Conservation (phyloP, 2,113 vertebrate genomes). For the Lagopus muta region DNA sequence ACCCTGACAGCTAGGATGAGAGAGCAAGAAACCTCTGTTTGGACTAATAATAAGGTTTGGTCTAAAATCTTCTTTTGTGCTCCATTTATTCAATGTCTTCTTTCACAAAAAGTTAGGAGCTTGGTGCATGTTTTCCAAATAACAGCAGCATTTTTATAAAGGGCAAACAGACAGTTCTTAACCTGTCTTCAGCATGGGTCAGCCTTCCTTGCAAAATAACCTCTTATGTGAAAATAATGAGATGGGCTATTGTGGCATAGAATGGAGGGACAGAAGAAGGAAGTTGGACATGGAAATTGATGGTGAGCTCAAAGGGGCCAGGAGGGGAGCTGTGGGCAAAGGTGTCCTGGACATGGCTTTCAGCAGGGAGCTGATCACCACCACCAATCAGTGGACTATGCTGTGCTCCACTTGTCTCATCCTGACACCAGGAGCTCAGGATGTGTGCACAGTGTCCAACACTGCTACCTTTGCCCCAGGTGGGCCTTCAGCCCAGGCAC, state of each 20-base stretch:
- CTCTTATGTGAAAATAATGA: neutral
- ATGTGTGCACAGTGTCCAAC: neutral
- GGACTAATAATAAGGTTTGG: neutral
- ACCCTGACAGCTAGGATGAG: neutral
- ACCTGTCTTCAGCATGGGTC: constrained; percentile 2
- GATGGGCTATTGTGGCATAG: neutral
- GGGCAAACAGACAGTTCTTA: constrained; percentile 14
- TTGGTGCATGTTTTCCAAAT: neutral
- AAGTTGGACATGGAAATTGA: neutral
- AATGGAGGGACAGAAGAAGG: neutral
- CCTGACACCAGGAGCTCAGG: neutral
- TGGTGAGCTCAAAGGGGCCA: rapidly evolving
- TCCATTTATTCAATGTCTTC: neutral
- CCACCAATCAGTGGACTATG: rapidly evolving
- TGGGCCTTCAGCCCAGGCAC: neutral
- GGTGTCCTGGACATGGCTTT: neutral
- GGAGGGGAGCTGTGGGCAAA: neutral
- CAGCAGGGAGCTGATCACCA: neutral
- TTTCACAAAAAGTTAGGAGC: neutral
- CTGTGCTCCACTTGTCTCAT: neutral
- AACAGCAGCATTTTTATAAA: constrained; percentile 13
- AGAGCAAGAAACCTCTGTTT: neutral
- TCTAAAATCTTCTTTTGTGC: neutral
- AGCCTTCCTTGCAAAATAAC: neutral
- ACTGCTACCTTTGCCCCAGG: neutral